Conservation (phyloP, 2,888 invertebrate species). For the Bibio marci region DNA sequence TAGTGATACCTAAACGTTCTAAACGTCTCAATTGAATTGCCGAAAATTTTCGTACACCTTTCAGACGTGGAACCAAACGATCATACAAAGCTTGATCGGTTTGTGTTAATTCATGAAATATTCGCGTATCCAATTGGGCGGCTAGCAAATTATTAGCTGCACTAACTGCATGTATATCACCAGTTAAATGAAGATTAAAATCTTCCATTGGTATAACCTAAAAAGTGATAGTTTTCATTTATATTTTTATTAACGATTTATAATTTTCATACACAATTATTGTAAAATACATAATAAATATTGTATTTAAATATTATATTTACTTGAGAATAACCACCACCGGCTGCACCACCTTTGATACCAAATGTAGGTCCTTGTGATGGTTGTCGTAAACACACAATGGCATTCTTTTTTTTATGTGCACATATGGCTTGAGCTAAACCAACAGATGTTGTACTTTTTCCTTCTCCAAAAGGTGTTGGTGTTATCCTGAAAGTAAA, state of each 20-base stretch:
- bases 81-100: constrained; percentile 68
- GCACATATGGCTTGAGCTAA: constrained; percentile 82
- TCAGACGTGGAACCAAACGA: constrained; percentile 70
- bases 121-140: constrained; percentile 90
- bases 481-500: constrained; percentile 65
- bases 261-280: neutral
- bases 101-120: constrained; percentile 94
- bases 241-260: neutral
- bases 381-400: constrained; percentile 91
- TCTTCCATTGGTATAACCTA: constrained; percentile 97
- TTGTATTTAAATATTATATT: too few relatives aligned
- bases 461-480: constrained; percentile 97
- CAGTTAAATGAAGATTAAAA: constrained; percentile 94
- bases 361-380: constrained; percentile 99
- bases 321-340: constrained; percentile 90
- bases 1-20: constrained; percentile 57
- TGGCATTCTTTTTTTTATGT: constrained; percentile 66
- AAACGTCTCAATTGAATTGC: constrained; percentile 67
- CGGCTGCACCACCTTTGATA: constrained; percentile 96
- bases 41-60: constrained; percentile 68
- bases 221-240: constrained; percentile 16
- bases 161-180: constrained; percentile 97
- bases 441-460: constrained; percentile 90
- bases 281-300: neutral
- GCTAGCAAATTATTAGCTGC: constrained; percentile 96